Conservation (phyloP, 2,113 vertebrate species). For the Cebus imitator region DNA sequence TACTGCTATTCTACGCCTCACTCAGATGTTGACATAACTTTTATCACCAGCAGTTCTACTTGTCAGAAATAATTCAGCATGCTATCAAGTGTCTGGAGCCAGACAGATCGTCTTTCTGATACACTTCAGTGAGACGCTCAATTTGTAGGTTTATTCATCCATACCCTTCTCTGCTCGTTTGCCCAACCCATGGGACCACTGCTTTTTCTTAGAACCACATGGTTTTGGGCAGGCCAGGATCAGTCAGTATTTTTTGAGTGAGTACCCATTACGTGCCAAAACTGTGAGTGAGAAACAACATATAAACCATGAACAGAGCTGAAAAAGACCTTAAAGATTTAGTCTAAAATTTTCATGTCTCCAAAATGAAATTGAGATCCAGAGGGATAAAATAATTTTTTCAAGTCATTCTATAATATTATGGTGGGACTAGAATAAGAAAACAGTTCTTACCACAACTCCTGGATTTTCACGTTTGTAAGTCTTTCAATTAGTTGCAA, state of each 20-base stretch:
- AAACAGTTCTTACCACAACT: slow-evolving; percentile 19
- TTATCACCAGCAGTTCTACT: slow-evolving; percentile 31
- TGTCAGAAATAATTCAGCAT: slow-evolving; percentile 35
- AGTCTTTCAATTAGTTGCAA: background rate
- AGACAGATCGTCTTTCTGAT: slow-evolving; percentile 14
- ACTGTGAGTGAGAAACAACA: slow-evolving; percentile 21
- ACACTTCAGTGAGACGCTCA: background rate
- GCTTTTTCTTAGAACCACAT: slow-evolving; percentile 10
- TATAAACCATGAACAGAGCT: slow-evolving; percentile 14
- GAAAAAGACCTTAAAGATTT: background rate
- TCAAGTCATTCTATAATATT: background rate
- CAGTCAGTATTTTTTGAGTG: background rate
- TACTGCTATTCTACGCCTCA: background rate
- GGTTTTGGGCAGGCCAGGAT: background rate
- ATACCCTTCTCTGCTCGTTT: slow-evolving; percentile 35
- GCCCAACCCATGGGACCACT: background rate
- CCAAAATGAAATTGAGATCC: background rate
- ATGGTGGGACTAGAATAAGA: background rate
- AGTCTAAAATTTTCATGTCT: slow-evolving; percentile 8
- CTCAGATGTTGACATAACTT: slow-evolving; percentile 62
- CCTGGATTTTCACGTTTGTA: background rate
- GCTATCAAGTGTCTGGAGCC: background rate
- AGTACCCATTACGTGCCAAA: slow-evolving; percentile 28
- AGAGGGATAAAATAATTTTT: slow-evolving; percentile 26
- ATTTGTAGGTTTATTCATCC: slow-evolving; percentile 51